Conservation (phyloP, 2,888 invertebrate genomes). For the Syrphus vitripennis region DNA sequence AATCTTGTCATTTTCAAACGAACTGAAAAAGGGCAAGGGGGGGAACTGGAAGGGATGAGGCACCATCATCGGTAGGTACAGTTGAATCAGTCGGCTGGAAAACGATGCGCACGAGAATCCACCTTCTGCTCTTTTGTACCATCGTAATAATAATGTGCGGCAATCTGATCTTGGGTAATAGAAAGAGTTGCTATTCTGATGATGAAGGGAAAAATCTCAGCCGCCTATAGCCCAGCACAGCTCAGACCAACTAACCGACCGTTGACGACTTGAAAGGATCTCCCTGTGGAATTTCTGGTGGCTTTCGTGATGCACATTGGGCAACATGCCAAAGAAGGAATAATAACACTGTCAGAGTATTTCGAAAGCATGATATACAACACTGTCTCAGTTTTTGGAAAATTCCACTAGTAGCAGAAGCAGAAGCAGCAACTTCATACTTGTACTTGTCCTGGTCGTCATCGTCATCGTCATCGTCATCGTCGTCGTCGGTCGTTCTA, state of each 20-base stretch:
- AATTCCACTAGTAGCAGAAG: background rate
- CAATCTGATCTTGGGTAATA: slow-evolving; percentile 38
- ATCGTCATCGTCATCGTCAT: background rate
- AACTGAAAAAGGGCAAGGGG: too few relatives aligned
- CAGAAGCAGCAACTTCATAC: background rate
- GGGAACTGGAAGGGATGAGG: background rate
- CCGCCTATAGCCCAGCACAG: background rate
- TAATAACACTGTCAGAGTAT: slow-evolving; percentile 39
- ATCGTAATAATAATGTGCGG: background rate
- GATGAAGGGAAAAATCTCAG: slow-evolving; percentile 33
- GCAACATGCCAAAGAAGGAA: slow-evolving; percentile 50
- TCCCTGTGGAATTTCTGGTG: slow-evolving; percentile 29
- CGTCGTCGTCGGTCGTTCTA: background rate
- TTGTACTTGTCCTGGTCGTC: background rate
- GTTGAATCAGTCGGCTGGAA: slow-evolving; percentile 29
- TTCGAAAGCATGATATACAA: slow-evolving; percentile 39
- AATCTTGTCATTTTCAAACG: slow-evolving; percentile 29
- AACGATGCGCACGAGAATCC: slow-evolving; percentile 31
- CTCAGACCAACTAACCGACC: too few relatives aligned
- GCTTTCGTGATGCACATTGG: slow-evolving; percentile 20
- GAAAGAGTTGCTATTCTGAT: slow-evolving; percentile 22
- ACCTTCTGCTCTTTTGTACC: background rate
- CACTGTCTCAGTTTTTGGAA: slow-evolving; percentile 17
- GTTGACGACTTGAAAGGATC: slow-evolving; percentile 41
- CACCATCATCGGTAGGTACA: background rate